Evolutionary conservation across 1,140 invertebrate genomes (phyloP), one percentile per base, ranked within the genome.

Genomic region (Monomorium pharaonis): DNA sequence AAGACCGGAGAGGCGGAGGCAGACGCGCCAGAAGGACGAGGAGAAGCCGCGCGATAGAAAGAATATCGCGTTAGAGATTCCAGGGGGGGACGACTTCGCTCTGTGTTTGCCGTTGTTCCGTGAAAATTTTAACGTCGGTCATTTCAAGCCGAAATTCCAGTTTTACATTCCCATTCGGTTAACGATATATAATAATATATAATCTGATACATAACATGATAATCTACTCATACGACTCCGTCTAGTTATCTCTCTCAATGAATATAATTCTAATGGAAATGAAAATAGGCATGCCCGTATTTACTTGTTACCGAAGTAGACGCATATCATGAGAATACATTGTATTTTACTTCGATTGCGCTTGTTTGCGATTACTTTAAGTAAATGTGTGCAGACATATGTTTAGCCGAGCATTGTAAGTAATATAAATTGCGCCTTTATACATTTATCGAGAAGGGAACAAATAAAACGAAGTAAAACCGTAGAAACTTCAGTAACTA

Each of bases 31-130:
- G 24, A 72, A 56, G 65, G 18, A 81, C 49, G 62, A 54, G 47
- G 2, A 18, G 10, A 33, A 62, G 51, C 10, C 24, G 24, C 56
- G 75, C 56, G 30, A 51, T 67, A 69, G 44, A 54, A 86, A 69
- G 49, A 70, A 42, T 77, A 60, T 85, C 86, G 69, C 86, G 74
- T 88, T 90, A 60, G 80, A 77, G 81, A 72, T 88, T 84, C 84
- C 87, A 74, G 54, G 47, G 72, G 83, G 76, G 78, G 86, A 89
- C 33, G 37, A 14, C 18, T 30, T 44, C 37, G 49, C 37, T 81
- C 33, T 10, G 33, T 27, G n/a, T 24, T 21, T 75, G 37, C 24
- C 6, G 16, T 74, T 72, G 14, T 70, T 58, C 58, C 51, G 78
- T 60, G 78, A 72, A 83, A 83, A 83, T 47, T 58, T 49, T 12